Evolutionary conservation across 2,888 invertebrate genomes (phyloP), one percentile per base, ranked within the genome.

Genomic region (Oscheius sp.): DNA sequence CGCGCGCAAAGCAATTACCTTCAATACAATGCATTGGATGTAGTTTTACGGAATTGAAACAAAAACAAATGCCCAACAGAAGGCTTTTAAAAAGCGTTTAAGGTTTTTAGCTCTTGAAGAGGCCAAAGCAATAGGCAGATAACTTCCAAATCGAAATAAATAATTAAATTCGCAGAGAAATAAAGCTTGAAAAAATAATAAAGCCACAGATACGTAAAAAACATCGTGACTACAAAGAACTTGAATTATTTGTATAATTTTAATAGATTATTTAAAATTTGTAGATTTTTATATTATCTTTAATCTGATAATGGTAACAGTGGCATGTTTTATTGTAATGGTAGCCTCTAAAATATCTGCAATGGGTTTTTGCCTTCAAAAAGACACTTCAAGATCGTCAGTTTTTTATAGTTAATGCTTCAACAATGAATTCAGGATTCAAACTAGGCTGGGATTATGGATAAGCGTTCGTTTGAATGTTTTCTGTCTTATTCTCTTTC

Each of bases 291-390:
- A 34, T 17, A 64, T 46, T 8, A 31, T 64, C 33, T 48, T 46
- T 48, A 64, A 64, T 64, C 64, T 64, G 4, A 33, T 64, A 48
- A 12, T 64, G 17, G 46, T 64, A 2, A 34, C 48, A 20, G 1
- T 45, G 10, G 64, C 64, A 1, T 27, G 31, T 31, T 17, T 27
- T 12, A 27, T 64, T 25, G 64, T 46, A 5, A 25, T 64, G 20
- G 27, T 45, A 29, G 37, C 50, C 1, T 46, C 61, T 4, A 46
- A 64, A 17, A 10, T 64, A 29, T 50, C 64, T 29, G 17, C 20
- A 15, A 61, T 45, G 20, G 25, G 34, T 27, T 39, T n/a, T 1
- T 61, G 42, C 8, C 17, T 25, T 27, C 3, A 20, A 4, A 25
- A 25, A 8, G 34, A 39, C 15, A 29, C 23, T 8, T 17, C 3